These are phyloP conservation scores for Acanthaster planci DNA, from an alignment of 35 echinoderm and acorn worm genomes.

Conservation along the genomic window DNA sequence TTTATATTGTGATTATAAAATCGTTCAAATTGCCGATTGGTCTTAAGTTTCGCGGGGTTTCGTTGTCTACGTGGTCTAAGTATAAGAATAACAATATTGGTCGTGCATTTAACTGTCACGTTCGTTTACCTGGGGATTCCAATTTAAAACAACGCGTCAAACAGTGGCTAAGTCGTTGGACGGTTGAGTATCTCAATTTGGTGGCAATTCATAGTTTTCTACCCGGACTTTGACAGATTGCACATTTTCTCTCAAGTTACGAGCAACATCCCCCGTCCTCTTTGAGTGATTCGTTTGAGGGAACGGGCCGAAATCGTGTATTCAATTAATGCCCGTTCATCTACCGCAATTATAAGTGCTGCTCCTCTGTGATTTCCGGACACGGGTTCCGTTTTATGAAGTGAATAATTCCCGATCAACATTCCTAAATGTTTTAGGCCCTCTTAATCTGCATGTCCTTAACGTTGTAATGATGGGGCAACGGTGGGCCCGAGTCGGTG, in stretches of 20 bases:
- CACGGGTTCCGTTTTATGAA: background rate
- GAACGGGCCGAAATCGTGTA: conserved; percentile 10
- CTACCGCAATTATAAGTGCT: background rate
- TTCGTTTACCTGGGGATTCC: background rate
- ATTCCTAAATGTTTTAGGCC: background rate
- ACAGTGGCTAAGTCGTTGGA: background rate
- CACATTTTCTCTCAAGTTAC: background rate
- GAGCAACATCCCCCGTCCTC: background rate
- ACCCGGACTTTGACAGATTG: background rate
- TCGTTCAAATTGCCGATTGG: no score
- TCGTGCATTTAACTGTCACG: conserved; percentile 11
- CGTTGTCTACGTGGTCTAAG: no score
- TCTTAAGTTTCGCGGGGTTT: no score
- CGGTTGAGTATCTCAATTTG: background rate
- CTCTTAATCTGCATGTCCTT: conserved; percentile 11
- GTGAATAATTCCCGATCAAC: conserved; percentile 14
- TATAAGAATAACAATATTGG: conserved; percentile 18
- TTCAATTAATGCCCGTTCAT: conserved; percentile 14
- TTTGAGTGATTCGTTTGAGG: background rate
- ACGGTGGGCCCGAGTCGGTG: background rate
- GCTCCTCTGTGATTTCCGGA: background rate
- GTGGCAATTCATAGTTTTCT: background rate
- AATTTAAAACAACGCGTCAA: background rate
- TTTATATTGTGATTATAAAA: no score
- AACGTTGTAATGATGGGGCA: background rate